Percentiles rank a stretch among this genome's conserved stretches.
These are phyloP conservation scores for Chaitophorus viminalis DNA, from an alignment of 2,888 invertebrate genomes.

Conservation along the genomic window DNA sequence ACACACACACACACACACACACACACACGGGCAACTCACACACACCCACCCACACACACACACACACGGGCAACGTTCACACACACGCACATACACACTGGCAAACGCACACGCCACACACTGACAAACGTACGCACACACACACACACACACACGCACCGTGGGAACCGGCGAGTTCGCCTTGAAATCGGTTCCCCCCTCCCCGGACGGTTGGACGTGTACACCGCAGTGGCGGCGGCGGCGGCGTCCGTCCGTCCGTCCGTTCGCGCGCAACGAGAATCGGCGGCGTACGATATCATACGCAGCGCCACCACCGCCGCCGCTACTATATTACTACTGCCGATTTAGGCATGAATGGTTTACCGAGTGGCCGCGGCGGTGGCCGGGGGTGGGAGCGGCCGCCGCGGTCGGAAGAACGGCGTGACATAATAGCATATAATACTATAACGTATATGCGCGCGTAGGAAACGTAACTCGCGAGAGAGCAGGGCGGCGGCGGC, in stretches of 20 bases:
- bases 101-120: not conserved
- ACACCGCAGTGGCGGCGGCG: not conserved
- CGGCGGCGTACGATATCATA: not conserved
- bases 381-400: too few species aligned
- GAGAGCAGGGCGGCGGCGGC: conserved; percentile 30
- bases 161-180: conserved; percentile 62
- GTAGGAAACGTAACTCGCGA: conserved; percentile 17
- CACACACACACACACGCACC: conserved; percentile 22
- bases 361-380: not conserved
- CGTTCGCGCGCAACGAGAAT: not conserved
- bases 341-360: conserved; percentile 59
- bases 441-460: not conserved
- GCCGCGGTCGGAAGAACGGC: not conserved
- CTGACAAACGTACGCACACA: not conserved
- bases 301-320: conserved; percentile 20
- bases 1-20: too few species aligned
- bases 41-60: conserved; percentile 10
- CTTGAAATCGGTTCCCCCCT: conserved; percentile 55
- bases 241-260: not conserved
- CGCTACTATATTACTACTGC: not conserved
- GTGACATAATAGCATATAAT: not conserved
- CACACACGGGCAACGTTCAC: conserved; percentile 32
- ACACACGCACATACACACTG: not conserved
- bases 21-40: too few species aligned
- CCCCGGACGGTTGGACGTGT: not conserved